phyloP scores from a whole-genome alignment of 2,113 vertebrate genomes.

The Anarrhichthys ocellatus region DNA sequence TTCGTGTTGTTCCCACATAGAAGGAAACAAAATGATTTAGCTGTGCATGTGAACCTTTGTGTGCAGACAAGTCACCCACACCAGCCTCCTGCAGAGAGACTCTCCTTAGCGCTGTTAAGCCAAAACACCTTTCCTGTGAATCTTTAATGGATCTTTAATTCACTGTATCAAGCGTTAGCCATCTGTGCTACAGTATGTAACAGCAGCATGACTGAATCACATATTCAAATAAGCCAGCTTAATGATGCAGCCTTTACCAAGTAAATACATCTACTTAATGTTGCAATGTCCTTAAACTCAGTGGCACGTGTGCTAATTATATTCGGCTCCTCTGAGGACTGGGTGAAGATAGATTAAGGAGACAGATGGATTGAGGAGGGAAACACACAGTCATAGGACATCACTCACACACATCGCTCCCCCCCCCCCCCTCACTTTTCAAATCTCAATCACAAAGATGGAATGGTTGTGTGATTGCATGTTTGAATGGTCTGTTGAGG shows the following conservation, averaged over 20 bases:
- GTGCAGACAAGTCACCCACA: constrained; percentile 54
- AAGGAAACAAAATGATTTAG: constrained; percentile 61
- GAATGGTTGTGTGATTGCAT: constrained; percentile 49
- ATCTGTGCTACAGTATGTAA: constrained; percentile 75
- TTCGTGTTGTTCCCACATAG: constrained; percentile 48
- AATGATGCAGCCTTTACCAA: constrained; percentile 71
- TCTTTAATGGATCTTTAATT: constrained; percentile 66
- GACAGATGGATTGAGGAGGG: constrained; percentile 69
- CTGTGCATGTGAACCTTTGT: constrained; percentile 50
- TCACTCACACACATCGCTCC: constrained; percentile 12
- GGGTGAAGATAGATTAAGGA: constrained; percentile 55
- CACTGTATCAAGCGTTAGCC: constrained; percentile 59
- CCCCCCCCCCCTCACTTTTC: constrained; percentile 56
- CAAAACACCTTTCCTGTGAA: constrained; percentile 73
- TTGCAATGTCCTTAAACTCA: constrained; percentile 74
- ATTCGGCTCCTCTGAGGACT: constrained; percentile 66
- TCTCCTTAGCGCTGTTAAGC: constrained; percentile 58
- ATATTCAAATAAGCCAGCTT: constrained; percentile 70
- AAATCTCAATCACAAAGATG: constrained; percentile 61
- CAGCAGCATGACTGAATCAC: constrained; percentile 57
- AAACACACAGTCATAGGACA: constrained; percentile 52
- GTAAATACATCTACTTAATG: constrained; percentile 76
- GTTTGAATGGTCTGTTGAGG: constrained; percentile 52
- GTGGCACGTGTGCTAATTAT: constrained; percentile 75
- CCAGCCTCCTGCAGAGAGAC: constrained; percentile 56